Base-by-base conservation (phyloP, 2,797 vertebrate species). In the Mus caroli region DNA sequence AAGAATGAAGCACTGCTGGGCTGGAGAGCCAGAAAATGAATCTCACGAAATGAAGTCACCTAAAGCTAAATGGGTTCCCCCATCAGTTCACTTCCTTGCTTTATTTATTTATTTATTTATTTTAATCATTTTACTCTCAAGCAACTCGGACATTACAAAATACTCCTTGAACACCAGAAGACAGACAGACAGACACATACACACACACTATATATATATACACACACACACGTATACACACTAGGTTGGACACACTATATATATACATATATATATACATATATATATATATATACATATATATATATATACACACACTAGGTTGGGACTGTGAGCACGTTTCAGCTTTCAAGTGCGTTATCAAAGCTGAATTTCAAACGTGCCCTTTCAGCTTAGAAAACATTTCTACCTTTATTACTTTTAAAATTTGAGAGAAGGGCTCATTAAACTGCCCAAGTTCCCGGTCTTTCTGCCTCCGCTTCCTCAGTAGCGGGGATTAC, bases 321-420 rank as follows among this genome's bases (percentile, higher is more conserved):
- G 60, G 19, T 13, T 50, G 24, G 12, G 15, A 31, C n/a, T 13
- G 92, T 93, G 96, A 95, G 87, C 50, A 60, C 93, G 92, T 78
- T 91, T 97, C 98, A 97, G 88, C 91, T 98, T 97, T 90, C 88
- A 97, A 90, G 94, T 96, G 97, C 97, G 69, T 97, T 98, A 98
- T 98, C 98, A 92, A 98, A 97, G 97, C 98, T 98, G 98, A 98
- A 98, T 98, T 98, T 98, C 98, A 97, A 97, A 97, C 13, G 26
- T 37, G 26, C 37, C 52, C 54, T 85, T 28, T 56, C n/a, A 1
- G n/a, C 24, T 73, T 73, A 40, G 28, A 40, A 28, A 28, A 28
- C 50, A 56, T 28, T 19, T 37, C 15, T 69, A 26, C 12, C 28
- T 69, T 28, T 46, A 71, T 6, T 71, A 73, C 50, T 87, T 87